Evolutionary conservation across 2,797 vertebrate species (phyloP).

Genomic region (Cossypha polioptera): DNA sequence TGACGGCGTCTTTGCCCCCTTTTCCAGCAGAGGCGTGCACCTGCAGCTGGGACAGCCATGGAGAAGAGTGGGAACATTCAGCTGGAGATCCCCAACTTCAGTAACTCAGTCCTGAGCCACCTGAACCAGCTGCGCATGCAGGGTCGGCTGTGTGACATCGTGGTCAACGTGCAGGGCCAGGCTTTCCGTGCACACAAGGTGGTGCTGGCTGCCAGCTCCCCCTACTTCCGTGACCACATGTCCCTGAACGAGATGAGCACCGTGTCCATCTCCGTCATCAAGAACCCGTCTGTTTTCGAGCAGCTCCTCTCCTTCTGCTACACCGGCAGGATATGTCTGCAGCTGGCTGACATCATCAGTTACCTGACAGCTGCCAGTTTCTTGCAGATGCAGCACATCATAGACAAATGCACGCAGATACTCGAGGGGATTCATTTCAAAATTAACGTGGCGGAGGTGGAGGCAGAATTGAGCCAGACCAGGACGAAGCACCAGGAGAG

Average conservation of each 20-base stretch:
- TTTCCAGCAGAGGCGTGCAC: conserved; percentile 59
- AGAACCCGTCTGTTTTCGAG: conserved; percentile 94
- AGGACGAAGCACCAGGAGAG: conserved; percentile 79
- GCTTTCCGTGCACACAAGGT: conserved; percentile 97
- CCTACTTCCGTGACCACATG: conserved; percentile 99
- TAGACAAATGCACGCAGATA: conserved; percentile 97
- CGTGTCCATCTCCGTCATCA: conserved; percentile 94
- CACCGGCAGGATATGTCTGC: conserved; percentile 92
- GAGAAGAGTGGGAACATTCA: conserved; percentile 95
- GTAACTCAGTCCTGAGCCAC: conserved; percentile 95
- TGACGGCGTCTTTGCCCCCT: not conserved
- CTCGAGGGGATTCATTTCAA: conserved; percentile 96
- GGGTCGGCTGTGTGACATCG: conserved; percentile 95
- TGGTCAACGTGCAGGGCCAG: conserved; percentile 96
- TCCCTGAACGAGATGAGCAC: conserved; percentile 98
- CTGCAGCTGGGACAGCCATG: conserved; percentile 78
- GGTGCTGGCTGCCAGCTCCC: conserved; percentile 95
- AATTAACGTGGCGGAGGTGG: conserved; percentile 89
- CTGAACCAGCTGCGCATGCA: conserved; percentile 96
- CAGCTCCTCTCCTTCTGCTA: conserved; percentile 97
- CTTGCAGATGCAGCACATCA: conserved; percentile 98
- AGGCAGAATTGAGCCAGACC: conserved; percentile 83
- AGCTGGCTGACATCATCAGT: conserved; percentile 96
- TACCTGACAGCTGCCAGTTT: conserved; percentile 97
- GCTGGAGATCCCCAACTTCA: conserved; percentile 97